A percentile compares a stretch with the other conserved stretches of the same genome.
These are phyloP conservation scores for Epistrophe eligans DNA, from an alignment of 2,888 invertebrate genomes.

Conservation along the genomic window DNA sequence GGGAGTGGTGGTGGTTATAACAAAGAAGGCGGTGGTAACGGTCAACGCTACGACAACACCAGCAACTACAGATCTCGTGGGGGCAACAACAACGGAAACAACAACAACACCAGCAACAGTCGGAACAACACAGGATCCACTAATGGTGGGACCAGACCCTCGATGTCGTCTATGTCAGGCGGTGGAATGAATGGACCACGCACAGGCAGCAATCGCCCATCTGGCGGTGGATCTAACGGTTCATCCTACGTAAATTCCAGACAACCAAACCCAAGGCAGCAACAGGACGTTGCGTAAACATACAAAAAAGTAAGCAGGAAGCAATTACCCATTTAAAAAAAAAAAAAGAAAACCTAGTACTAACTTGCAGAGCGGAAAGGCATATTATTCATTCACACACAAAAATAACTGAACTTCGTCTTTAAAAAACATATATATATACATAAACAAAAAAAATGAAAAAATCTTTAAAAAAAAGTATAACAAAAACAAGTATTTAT, in stretches of 20 bases:
- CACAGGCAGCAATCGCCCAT: conserved; percentile 56
- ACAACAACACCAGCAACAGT: conserved; percentile 62
- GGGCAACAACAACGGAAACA: conserved; percentile 77
- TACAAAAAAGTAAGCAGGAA: conserved; percentile 52
- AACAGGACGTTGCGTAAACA: conserved; percentile 72
- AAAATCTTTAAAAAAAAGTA: conserved; percentile 68
- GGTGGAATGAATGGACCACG: conserved; percentile 76
- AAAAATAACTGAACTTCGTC: conserved; percentile 72
- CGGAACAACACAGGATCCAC: conserved; percentile 67
- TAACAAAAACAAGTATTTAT: conserved; percentile 77
- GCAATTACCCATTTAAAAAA: conserved; percentile 45
- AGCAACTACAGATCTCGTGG: conserved; percentile 81
- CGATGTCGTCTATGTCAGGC: conserved; percentile 78
- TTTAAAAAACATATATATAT: conserved; percentile 61
- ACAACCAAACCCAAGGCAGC: conserved; percentile 77
- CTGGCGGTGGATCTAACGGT: conserved; percentile 74
- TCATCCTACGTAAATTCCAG: conserved; percentile 80
- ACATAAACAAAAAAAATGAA: conserved; percentile 46
- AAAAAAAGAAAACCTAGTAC: conserved; percentile 49
- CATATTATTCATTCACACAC: conserved; percentile 74
- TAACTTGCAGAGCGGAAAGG: conserved; percentile 70
- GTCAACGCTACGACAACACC: conserved; percentile 64
- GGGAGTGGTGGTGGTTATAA: conserved; percentile 76
- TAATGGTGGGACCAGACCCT: conserved; percentile 77
- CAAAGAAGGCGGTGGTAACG: conserved; percentile 60